Conservation (phyloP, 1,140 invertebrate species). For the Diabrotica undecimpunctata region DNA sequence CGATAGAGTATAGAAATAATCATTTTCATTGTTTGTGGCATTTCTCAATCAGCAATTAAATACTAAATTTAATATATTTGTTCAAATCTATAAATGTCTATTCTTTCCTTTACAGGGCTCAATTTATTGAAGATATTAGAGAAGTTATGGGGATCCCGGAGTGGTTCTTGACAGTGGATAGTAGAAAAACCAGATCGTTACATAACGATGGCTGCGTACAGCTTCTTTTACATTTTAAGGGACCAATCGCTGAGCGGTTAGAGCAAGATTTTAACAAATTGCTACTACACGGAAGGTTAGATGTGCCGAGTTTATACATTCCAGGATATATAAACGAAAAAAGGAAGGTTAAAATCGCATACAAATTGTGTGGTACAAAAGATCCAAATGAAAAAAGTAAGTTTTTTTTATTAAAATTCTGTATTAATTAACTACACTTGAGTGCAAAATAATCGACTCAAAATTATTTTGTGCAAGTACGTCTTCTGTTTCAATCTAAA, state of each 20-base stretch:
- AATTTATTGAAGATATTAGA: slow-evolving; percentile 81
- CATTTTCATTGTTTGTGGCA: too few species aligned
- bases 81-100: too few species aligned
- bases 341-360: slow-evolving; percentile 65
- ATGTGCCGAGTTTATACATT: slow-evolving; percentile 71
- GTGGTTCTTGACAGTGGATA: slow-evolving; percentile 86
- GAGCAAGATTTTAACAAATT: slow-evolving; percentile 76
- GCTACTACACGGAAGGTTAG: slow-evolving; percentile 67
- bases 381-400: slow-evolving; percentile 64
- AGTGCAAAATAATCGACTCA: too few species aligned
- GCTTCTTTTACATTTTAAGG: slow-evolving; percentile 82
- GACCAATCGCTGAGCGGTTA: slow-evolving; percentile 69
- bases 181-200: slow-evolving; percentile 71
- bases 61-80: too few species aligned
- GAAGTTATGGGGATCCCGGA: slow-evolving; percentile 80
- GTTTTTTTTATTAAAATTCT: neutral
- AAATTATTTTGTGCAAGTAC: too few species aligned
- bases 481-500: too few species aligned
- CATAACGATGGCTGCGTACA: slow-evolving; percentile 81
- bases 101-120: slow-evolving; percentile 55
- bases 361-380: slow-evolving; percentile 68
- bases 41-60: too few species aligned
- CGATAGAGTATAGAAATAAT: too few species aligned
- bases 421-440: too few species aligned
- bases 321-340: slow-evolving; percentile 71